Evolutionary conservation across 2,113 vertebrate species (phyloP).

Genomic region (Calyptommatus sinebrachiatus): DNA sequence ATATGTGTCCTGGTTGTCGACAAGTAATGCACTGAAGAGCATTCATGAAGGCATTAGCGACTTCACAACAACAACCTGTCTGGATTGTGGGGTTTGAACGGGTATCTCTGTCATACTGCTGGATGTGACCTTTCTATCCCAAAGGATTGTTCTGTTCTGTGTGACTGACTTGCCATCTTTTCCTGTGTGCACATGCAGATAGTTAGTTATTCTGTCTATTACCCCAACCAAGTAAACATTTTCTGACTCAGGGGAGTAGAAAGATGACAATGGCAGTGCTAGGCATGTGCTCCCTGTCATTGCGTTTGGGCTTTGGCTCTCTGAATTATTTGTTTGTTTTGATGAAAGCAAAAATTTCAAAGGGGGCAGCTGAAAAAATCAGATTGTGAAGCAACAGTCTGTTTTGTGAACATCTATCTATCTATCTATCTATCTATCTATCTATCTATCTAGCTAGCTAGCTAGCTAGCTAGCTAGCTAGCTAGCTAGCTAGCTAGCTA

Average conservation of each 20-base stretch:
- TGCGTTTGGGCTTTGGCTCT: slow-evolving; percentile 32
- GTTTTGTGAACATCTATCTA: background rate
- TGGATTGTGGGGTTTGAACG: slow-evolving; percentile 29
- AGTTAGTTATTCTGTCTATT: slow-evolving; percentile 72
- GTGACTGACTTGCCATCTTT: slow-evolving; percentile 63
- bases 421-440: too few species aligned
- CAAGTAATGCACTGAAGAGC: background rate
- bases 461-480: too few species aligned
- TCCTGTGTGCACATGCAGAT: slow-evolving; percentile 44
- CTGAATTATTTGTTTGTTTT: slow-evolving; percentile 40
- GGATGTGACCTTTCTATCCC: slow-evolving; percentile 57
- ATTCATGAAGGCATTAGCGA: slow-evolving; percentile 20
- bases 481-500: too few species aligned
- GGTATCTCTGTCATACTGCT: slow-evolving; percentile 52
- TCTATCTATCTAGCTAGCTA: too few species aligned
- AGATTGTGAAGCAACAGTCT: background rate
- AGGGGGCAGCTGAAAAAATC: background rate
- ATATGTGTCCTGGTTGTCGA: slow-evolving; percentile 25
- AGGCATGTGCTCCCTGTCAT: slow-evolving; percentile 62
- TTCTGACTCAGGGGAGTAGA: slow-evolving; percentile 53
- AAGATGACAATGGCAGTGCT: slow-evolving; percentile 53
- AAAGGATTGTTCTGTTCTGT: slow-evolving; percentile 54
- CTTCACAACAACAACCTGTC: slow-evolving; percentile 49
- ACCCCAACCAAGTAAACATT: slow-evolving; percentile 67
- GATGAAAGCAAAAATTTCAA: slow-evolving; percentile 27